Percentiles rank a stretch among this genome's conserved stretches.
Conservation (phyloP, 2,113 vertebrate genomes). For the Apeltes quadracus region DNA sequence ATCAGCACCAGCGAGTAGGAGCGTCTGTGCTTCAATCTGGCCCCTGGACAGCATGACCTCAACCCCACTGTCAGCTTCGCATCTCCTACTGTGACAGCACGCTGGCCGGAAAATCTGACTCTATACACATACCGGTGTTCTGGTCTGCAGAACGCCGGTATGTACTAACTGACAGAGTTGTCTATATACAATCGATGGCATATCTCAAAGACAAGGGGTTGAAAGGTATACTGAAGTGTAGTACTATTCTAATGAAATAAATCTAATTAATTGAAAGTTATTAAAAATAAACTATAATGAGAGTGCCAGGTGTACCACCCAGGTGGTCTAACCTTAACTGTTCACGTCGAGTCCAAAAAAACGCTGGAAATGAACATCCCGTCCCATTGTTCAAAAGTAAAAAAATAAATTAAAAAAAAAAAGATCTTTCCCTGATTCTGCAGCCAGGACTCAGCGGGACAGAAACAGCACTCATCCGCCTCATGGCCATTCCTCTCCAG, state of each 20-base stretch:
- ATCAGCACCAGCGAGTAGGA: slow-evolving; percentile 65
- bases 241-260: slow-evolving; percentile 2
- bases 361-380: too few species aligned
- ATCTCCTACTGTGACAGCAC: slow-evolving; percentile 69
- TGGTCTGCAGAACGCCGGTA: slow-evolving; percentile 32
- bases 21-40: slow-evolving; percentile 54
- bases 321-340: slow-evolving; percentile 24
- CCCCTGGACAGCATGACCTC: slow-evolving; percentile 66
- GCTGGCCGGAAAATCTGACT: slow-evolving; percentile 78
- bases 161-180: slow-evolving; percentile 31
- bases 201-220: slow-evolving; percentile 43
- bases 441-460: slow-evolving; percentile 57
- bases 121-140: too few species aligned
- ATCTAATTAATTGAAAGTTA: neutral
- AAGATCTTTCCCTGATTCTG: slow-evolving; percentile 26
- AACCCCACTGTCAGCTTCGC: slow-evolving; percentile 71
- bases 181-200: slow-evolving; percentile 42
- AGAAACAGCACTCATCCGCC: slow-evolving; percentile 60
- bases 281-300: neutral
- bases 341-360: slow-evolving; percentile 12
- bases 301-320: slow-evolving; percentile 10
- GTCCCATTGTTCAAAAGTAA: slow-evolving; percentile 34
- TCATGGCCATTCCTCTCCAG: slow-evolving; percentile 61
- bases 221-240: slow-evolving; percentile 31
- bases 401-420: neutral